phyloP scores from a whole-genome alignment of 2,113 vertebrate species.

The Ameiurus melas region DNA sequence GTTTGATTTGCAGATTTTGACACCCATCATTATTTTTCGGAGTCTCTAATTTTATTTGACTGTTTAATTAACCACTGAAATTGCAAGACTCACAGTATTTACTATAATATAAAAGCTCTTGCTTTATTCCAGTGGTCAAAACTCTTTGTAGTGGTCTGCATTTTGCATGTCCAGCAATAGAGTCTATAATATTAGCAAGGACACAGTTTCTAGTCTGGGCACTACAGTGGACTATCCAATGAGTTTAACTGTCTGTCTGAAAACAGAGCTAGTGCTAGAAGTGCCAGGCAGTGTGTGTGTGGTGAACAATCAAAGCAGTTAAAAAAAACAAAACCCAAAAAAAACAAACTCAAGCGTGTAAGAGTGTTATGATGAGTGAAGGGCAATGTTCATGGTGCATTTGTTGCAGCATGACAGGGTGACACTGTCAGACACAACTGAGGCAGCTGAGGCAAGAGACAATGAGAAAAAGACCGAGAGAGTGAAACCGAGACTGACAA shows the following conservation, averaged over 20 bases:
- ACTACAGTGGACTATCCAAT: background rate
- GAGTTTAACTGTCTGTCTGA: background rate
- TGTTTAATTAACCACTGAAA: background rate
- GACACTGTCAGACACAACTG: slow-evolving; percentile 26
- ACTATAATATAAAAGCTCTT: background rate
- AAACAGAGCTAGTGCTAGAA: background rate
- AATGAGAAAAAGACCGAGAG: background rate
- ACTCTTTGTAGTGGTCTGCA: background rate
- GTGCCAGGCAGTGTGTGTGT: background rate
- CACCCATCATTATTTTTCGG: background rate
- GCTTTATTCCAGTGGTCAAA: background rate
- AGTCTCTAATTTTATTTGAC: background rate
- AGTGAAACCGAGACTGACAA: background rate
- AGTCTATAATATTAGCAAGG: background rate
- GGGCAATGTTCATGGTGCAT: slow-evolving; percentile 1
- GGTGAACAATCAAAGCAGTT: background rate
- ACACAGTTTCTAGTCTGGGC: background rate
- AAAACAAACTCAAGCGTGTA: background rate
- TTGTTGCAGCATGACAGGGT: slow-evolving; percentile 18
- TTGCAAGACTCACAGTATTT: background rate
- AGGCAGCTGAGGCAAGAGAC: slow-evolving; percentile 3
- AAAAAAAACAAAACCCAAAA: background rate
- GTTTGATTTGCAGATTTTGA: background rate
- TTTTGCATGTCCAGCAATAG: background rate
- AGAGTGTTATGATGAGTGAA: background rate